phyloP scores from a whole-genome alignment of 2,888 invertebrate genomes.

The Arrhopalites spinosus region DNA sequence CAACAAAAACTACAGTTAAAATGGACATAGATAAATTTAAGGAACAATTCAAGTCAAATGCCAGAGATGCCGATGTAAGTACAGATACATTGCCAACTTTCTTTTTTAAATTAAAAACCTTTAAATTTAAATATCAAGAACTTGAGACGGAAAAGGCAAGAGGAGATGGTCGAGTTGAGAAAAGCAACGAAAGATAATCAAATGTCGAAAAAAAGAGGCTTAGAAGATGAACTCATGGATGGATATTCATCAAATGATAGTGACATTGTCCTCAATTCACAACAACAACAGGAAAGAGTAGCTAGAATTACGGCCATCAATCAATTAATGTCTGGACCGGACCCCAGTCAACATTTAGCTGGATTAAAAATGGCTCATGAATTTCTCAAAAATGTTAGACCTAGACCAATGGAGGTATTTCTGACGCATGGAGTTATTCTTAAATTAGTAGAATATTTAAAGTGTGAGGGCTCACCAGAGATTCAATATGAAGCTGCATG shows the following conservation, averaged over 20 bases:
- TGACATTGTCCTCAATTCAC: slow-evolving; percentile 5
- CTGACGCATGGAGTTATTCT: slow-evolving; percentile 16
- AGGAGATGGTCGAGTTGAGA: slow-evolving; percentile 21
- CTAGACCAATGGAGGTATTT: slow-evolving; percentile 22
- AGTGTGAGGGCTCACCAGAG: slow-evolving; percentile 10
- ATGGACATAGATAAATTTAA: slow-evolving; percentile 21
- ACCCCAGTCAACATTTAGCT: slow-evolving; percentile 10
- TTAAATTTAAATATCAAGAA: neutral
- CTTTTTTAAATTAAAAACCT: neutral
- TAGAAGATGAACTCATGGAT: slow-evolving; percentile 25
- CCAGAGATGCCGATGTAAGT: slow-evolving; percentile 11
- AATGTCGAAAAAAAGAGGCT: slow-evolving; percentile 3
- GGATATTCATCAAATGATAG: neutral
- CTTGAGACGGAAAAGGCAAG: slow-evolving; percentile 7
- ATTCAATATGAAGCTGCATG: slow-evolving; percentile 22
- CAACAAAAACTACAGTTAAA: too few relatives aligned
- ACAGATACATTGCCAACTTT: neutral
- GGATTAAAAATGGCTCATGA: slow-evolving; percentile 29
- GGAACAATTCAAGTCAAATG: slow-evolving; percentile 21
- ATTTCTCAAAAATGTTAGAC: slow-evolving; percentile 18
- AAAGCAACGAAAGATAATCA: slow-evolving; percentile 27
- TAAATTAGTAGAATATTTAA: slow-evolving; percentile 26
- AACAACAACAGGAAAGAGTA: slow-evolving; percentile 16
- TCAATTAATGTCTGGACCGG: slow-evolving; percentile 1
- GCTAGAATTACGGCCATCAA: slow-evolving; percentile 1